Evolutionary conservation across 30 jellyfish, hydroid and myxozoan species (phyloP).

Genomic region (Pelagia noctiluca): DNA sequence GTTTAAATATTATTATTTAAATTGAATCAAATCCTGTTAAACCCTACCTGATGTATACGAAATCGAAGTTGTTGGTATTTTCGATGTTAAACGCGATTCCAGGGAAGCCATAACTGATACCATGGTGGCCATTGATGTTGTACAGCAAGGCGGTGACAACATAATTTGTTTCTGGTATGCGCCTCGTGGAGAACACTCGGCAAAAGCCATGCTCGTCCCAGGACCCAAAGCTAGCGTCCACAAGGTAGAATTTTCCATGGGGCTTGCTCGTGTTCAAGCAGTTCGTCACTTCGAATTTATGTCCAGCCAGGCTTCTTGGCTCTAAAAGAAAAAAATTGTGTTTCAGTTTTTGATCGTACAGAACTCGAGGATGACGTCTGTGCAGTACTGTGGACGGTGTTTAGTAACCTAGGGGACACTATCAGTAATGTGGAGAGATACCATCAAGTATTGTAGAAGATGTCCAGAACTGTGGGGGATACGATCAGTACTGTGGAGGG

Average conservation of each 20-base stretch:
- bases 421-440: too few species aligned
- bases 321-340: too few species aligned
- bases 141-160: conserved; percentile 62
- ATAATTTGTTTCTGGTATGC: conserved; percentile 42
- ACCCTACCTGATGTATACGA: conserved; percentile 70
- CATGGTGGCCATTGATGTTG: conserved; percentile 70
- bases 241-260: conserved; percentile 45
- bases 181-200: conserved; percentile 34
- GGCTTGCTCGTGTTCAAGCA: conserved; percentile 69
- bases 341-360: too few species aligned
- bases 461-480: too few species aligned
- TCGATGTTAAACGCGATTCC: conserved; percentile 83
- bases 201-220: conserved; percentile 77
- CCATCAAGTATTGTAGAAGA: too few species aligned
- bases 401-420: too few species aligned
- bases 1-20: too few species aligned
- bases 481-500: too few species aligned
- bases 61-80: conserved; percentile 72
- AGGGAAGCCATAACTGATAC: conserved; percentile 75
- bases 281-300: conserved; percentile 34
- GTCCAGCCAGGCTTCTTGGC: background rate
- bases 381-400: too few species aligned
- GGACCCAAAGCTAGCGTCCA: conserved; percentile 76
- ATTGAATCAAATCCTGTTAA: too few species aligned
- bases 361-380: too few species aligned